Conservation (phyloP, 2,113 vertebrate genomes). For the Urocynchramus pylzowi region DNA sequence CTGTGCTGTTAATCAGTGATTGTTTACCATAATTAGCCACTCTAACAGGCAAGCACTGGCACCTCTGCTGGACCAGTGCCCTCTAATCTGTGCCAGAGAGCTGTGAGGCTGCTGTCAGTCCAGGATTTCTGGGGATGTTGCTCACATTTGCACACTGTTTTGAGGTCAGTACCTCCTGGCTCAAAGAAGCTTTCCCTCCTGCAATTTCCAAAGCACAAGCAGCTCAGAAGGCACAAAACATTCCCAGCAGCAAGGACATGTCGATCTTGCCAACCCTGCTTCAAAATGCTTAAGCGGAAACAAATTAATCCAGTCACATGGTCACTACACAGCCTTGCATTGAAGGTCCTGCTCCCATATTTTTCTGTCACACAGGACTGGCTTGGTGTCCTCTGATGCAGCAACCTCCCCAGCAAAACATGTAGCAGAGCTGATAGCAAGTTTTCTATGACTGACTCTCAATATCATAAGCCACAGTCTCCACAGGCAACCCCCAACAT, state of each 20-base stretch:
- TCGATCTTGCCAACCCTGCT: neutral
- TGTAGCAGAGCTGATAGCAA: neutral
- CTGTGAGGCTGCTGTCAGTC: neutral
- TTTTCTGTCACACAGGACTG: neutral
- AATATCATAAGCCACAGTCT: neutral
- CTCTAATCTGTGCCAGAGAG: fast-evolving
- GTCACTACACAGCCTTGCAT: neutral
- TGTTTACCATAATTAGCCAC: neutral
- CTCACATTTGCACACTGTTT: neutral
- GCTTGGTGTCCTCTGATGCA: neutral
- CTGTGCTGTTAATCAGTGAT: neutral
- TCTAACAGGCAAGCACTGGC: neutral
- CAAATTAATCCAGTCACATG: neutral
- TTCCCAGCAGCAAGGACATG: neutral
- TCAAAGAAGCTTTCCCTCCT: neutral
- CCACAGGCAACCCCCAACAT: neutral
- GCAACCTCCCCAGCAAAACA: neutral
- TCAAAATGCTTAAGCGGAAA: neutral
- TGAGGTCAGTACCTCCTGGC: neutral
- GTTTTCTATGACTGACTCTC: neutral
- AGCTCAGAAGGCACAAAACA: neutral
- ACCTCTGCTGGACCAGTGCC: neutral
- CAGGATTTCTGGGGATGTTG: neutral
- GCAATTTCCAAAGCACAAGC: neutral
- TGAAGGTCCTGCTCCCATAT: neutral